Evolutionary conservation across 2,888 invertebrate genomes (phyloP).

Genomic region (Augochlorella aurata): DNA sequence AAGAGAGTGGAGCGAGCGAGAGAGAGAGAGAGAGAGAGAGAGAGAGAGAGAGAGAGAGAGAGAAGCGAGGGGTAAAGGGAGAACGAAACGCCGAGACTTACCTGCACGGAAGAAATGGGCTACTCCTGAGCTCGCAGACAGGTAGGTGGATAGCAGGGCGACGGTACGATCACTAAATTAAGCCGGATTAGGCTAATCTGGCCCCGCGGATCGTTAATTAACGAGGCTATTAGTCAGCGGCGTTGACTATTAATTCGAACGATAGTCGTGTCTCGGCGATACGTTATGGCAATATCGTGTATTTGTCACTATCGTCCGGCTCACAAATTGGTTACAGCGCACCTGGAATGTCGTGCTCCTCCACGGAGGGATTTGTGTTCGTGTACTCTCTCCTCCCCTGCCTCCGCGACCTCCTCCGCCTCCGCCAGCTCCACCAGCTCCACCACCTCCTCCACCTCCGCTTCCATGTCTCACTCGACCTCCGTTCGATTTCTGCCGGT

Average conservation of each 20-base stretch:
- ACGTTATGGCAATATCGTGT: slow-evolving; percentile 78
- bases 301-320: slow-evolving; percentile 77
- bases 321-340: slow-evolving; percentile 78
- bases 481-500: background rate
- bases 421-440: no score
- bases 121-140: slow-evolving; percentile 51
- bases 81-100: slow-evolving; percentile 42
- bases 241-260: slow-evolving; percentile 77
- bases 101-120: slow-evolving; percentile 58
- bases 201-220: slow-evolving; percentile 76
- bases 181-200: slow-evolving; percentile 77
- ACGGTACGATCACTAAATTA: slow-evolving; percentile 76
- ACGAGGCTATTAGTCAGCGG: slow-evolving; percentile 77
- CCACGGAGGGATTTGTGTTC: slow-evolving; percentile 53
- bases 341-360: slow-evolving; percentile 72
- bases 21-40: background rate
- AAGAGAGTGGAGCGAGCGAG: background rate
- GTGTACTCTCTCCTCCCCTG: slow-evolving; percentile 20
- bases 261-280: slow-evolving; percentile 74
- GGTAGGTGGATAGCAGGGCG: slow-evolving; percentile 68
- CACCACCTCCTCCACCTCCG: background rate
- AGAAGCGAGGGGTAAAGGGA: slow-evolving; percentile 1
- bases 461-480: background rate
- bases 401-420: background rate
- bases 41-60: background rate